Base-by-base conservation (phyloP, 2,113 vertebrate genomes). In the Maccullochella peelii region DNA sequence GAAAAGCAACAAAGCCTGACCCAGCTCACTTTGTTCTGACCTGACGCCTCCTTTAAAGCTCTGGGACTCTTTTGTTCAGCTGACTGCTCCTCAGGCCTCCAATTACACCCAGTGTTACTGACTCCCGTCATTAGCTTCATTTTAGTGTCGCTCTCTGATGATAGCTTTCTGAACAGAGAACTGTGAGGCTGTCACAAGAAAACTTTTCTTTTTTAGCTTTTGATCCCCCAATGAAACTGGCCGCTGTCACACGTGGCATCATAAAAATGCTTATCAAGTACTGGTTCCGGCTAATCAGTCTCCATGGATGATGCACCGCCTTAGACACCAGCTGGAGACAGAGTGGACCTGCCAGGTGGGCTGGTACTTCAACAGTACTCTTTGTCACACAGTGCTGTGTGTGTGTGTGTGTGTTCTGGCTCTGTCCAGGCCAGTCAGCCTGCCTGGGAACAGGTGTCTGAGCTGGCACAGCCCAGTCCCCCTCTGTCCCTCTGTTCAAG, bases 31-130 rank as follows among this genome's bases (percentile, higher is more conserved):
- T 59, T 58, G 50, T 52, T 72, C 78, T 59, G 16, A 80, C 20
- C 78, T 59, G 16, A 80, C 20, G 6, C 73, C 40, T 59, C 21
- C 52, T 80, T 66, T 36, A 58, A 66, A 71, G 42, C 78, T 71
- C 25, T n/a, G 57, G 50, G 36, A 70, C 20, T 40, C 57, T 57
- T 50, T 72, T 66, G 66, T 77, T 66, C 55, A 44, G 10, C 30
- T 52, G 58, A 75, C 47, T 71, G 40, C 18, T 71, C 78, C 67
- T 36, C 59, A 59, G 50, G 50, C 58, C 18, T 52, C 52, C 42
- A 72, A 57, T 65, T 47, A 66, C 68, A 76, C 30, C 36, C 49
- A 40, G 23, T 33, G 40, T 59, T 76, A 71, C 72, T 59, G 72
- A 80, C 66, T 77, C 66, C 66, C 20, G 5, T 66, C 66, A 80